Evolutionary conservation across 1,140 invertebrate genomes (phyloP), one percentile per base, ranked within the genome.

Genomic region (Pogonognathellus flavescens): DNA sequence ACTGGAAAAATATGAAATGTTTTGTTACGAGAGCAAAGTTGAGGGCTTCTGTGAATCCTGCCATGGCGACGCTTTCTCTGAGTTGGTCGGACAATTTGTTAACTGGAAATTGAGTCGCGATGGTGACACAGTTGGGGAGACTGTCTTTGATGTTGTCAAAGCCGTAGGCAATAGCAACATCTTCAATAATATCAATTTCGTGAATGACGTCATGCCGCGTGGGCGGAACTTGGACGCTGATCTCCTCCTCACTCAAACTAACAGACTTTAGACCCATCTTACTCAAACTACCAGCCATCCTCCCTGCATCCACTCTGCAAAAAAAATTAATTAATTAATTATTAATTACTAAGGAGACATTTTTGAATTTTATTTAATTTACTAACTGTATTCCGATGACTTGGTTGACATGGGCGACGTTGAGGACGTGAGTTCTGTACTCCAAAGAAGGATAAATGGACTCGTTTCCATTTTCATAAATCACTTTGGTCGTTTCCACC

Each of bases 111-210:
- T 95, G 94, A 87, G 93, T 91, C 9, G 94, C 96, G 81, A 97
- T 94, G 3, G 96, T 96, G 87, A 93, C 94, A 14, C 95, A 95
- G 82, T 93, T 90, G 3, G 96, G 95, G 81, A 97, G 90, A 1
- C 93, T 95, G 89, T 95, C 94, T 49, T 91, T 89, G 85, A 99
- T 97, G 86, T 98, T 98, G 90, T 99, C 99, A 90, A 97, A 99
- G 0, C 98, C 98, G 91, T 94, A 98, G 70, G 96, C 95, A 89
- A 99, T 97, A 7, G 97, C 98, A 85, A 98, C 95, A 92, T 99
- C 99, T 92, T 99, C 99, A 89, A 97, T 96, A 72, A 99, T 95
- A 90, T 99, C 99, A 91, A 97, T 98, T 0, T 94, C 93, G 92
- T 99, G 98, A 60, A 99, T 94, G 22, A 99, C 94, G 92, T 99